phyloP scores from a whole-genome alignment of 2,113 vertebrate species.

The Crocuta crocuta region DNA sequence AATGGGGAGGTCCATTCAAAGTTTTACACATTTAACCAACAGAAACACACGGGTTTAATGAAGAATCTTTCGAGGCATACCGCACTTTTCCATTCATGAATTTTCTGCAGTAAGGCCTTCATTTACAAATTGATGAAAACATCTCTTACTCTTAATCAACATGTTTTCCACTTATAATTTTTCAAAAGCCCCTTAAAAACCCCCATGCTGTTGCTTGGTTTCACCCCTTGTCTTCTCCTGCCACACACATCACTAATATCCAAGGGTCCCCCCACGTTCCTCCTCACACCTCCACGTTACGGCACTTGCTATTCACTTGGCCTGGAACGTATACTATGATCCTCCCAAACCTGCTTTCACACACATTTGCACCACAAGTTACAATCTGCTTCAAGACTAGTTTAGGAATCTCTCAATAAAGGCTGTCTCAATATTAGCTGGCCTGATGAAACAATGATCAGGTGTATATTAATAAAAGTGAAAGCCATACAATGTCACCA shows the following conservation, averaged over 20 bases:
- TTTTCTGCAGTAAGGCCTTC: neutral
- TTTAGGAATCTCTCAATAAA: neutral
- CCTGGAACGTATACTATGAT: neutral
- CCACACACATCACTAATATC: neutral
- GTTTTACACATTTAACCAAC: neutral
- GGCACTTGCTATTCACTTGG: neutral
- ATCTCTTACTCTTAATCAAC: neutral
- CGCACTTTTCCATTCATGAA: neutral
- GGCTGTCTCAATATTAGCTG: neutral
- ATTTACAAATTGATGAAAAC: slow-evolving; percentile 1
- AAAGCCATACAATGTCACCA: neutral
- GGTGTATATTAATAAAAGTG: neutral
- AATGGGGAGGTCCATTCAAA: neutral
- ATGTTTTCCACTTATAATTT: neutral
- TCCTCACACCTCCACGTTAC: neutral
- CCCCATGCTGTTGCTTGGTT: neutral
- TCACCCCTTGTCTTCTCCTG: neutral
- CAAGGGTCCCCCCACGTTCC: neutral
- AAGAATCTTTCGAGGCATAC: neutral
- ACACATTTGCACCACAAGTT: neutral
- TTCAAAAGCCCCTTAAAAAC: neutral
- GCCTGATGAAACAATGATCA: neutral
- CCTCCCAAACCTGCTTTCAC: neutral
- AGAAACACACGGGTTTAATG: neutral
- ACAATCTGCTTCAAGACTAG: neutral